Percentiles rank a stretch among this genome's conserved stretches.
phyloP scores from a whole-genome alignment of 2,797 vertebrate genomes.

The Sternotherus odoratus region DNA sequence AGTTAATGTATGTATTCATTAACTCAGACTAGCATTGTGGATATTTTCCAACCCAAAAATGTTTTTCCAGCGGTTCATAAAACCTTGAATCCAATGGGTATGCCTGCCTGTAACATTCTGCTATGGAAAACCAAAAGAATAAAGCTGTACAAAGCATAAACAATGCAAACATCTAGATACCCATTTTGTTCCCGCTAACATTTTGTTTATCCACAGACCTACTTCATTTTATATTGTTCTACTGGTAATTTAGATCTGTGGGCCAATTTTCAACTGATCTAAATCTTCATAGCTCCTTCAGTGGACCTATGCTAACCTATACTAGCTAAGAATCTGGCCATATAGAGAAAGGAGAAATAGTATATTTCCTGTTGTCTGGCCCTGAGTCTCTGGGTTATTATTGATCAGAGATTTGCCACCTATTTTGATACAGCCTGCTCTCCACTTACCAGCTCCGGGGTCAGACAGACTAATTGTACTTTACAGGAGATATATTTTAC shows the following conservation, averaged over 20 bases:
- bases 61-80: neutral
- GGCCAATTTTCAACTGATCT: constrained; percentile 41
- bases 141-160: constrained; percentile 58
- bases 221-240: constrained; percentile 46
- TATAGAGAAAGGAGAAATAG: neutral
- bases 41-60: neutral
- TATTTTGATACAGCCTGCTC: neutral
- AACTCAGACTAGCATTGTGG: neutral
- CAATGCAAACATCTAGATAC: constrained; percentile 46
- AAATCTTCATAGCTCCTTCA: constrained; percentile 25
- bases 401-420: neutral
- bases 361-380: neutral
- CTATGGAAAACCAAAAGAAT: constrained; percentile 37
- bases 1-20: neutral
- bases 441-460: neutral
- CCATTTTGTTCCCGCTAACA: constrained; percentile 49
- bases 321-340: constrained; percentile 3
- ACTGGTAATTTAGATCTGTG: constrained; percentile 19
- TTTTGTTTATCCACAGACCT: constrained; percentile 64
- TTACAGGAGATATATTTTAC: neutral
- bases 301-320: neutral
- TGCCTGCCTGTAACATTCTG: neutral
- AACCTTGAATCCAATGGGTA: constrained; percentile 13
- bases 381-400: neutral
- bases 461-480: neutral